A percentile compares a stretch with the other conserved stretches of the same genome.
These are phyloP conservation scores for Lophotis ruficrista DNA, from an alignment of 2,113 vertebrate genomes.

Conservation along the genomic window DNA sequence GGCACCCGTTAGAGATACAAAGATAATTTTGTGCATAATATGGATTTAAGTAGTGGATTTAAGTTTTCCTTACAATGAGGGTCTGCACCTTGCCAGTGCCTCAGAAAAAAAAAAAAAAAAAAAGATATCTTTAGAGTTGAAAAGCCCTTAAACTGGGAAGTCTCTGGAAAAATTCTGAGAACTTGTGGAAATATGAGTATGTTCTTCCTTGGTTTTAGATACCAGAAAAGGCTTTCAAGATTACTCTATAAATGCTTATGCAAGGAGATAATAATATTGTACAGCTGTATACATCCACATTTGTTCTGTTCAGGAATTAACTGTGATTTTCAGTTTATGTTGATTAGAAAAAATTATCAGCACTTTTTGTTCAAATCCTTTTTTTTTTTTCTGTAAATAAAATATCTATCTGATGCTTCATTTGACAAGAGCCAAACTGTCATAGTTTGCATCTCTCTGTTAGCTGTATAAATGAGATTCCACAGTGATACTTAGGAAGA, in stretches of 20 bases:
- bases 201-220: not conserved
- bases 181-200: not conserved
- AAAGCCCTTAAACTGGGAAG: not conserved
- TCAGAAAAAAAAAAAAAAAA: not conserved
- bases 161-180: not conserved
- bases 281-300: not conserved
- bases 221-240: not conserved
- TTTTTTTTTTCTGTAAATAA: not conserved
- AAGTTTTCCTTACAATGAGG: not conserved
- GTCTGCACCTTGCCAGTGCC: not conserved
- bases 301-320: not conserved
- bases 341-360: not conserved
- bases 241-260: not conserved
- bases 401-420: not conserved
- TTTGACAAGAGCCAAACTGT: not conserved
- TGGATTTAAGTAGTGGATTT: not conserved
- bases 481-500: not conserved
- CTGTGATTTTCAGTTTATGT: not conserved
- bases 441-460: not conserved
- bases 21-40: not conserved
- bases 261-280: not conserved
- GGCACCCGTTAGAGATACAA: not conserved
- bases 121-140: not conserved
- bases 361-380: not conserved
- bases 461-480: not conserved